phyloP scores from a whole-genome alignment of 2,888 invertebrate species.

The Drosophila greeni region DNA sequence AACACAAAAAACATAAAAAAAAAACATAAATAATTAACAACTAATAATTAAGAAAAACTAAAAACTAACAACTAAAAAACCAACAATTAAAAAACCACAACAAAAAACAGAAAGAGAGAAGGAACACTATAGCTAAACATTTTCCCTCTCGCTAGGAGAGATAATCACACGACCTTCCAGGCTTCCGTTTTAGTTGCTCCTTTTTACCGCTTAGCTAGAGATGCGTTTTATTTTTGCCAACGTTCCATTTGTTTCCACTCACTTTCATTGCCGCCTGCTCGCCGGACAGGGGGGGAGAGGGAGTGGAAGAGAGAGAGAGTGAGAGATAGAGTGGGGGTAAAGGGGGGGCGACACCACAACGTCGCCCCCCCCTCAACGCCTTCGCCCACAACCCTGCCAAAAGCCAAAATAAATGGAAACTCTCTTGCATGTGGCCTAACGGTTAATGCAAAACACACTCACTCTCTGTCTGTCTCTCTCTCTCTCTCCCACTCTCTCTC shows the following conservation, averaged over 20 bases:
- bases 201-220: slow-evolving; percentile 21
- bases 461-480: neutral
- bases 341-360: neutral
- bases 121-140: slow-evolving; percentile 10
- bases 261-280: slow-evolving; percentile 32
- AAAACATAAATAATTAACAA: slow-evolving; percentile 12
- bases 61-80: slow-evolving; percentile 5
- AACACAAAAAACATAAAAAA: slow-evolving; percentile 11
- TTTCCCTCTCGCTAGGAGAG: slow-evolving; percentile 33
- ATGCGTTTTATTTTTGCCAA: slow-evolving; percentile 13
- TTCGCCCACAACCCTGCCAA: slow-evolving; percentile 2
- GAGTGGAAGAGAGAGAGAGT: neutral
- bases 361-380: neutral
- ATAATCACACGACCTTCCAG: slow-evolving; percentile 14
- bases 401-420: slow-evolving; percentile 18
- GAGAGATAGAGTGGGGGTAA: neutral
- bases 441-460: slow-evolving; percentile 18
- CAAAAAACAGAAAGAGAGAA: slow-evolving; percentile 3
- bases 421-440: slow-evolving; percentile 34
- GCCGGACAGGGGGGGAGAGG: neutral
- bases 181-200: slow-evolving; percentile 39
- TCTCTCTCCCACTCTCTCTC: neutral
- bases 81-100: neutral
- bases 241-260: slow-evolving; percentile 19
- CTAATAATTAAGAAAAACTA: slow-evolving; percentile 8